Evolutionary conservation across 2,113 vertebrate species (phyloP), one percentile per base, ranked within the genome.

Genomic region (Laticauda laticaudata): DNA sequence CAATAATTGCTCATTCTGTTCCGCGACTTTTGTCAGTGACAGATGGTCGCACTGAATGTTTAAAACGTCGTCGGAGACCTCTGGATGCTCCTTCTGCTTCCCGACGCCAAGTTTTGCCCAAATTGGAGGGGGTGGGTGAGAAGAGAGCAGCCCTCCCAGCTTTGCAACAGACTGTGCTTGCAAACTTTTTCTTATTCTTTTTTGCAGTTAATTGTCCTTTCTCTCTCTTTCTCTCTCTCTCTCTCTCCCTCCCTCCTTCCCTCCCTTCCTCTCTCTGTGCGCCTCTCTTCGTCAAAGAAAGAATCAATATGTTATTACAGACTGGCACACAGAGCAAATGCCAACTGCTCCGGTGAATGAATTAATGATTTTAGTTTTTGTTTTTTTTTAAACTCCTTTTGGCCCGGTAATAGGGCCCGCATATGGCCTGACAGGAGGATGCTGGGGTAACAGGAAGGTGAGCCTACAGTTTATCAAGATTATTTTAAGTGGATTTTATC

Each of bases 301-400:
- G 91, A 91, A 96, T 97, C 97, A 98, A 98, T 97, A 98, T 97
- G 97, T 97, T 96, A 89, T 4, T 96, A 91, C 97, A 97, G 97
- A 96, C 97, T 98, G 97, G 94, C 95, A 93, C 29, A 8, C 94
- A 96, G 75, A 98, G 90, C 61, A 88, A 54, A 90, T 96, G 97
- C 98, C 98, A 98, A 95, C 95, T 97, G 95, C 97, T 97, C 95
- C 92, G 96, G 93, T 96, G 97, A 96, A 98, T 96, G 97, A 97
- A 97, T 96, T 97, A 98, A 97, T 96, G 96, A 96, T n/a, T 34
- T 54, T 21, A 8, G 34, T 18, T 97, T 95, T 97, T 95, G 97
- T 97, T 97, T 97, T 96, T 94, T 97, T 95, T 3, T 45, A 45
- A 45, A 97, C 96, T 97, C 97, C 97, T 97, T 96, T 94, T 97